Evolutionary conservation across 2,888 invertebrate genomes (phyloP).

Genomic region (Scaptomyza caliginosa): DNA sequence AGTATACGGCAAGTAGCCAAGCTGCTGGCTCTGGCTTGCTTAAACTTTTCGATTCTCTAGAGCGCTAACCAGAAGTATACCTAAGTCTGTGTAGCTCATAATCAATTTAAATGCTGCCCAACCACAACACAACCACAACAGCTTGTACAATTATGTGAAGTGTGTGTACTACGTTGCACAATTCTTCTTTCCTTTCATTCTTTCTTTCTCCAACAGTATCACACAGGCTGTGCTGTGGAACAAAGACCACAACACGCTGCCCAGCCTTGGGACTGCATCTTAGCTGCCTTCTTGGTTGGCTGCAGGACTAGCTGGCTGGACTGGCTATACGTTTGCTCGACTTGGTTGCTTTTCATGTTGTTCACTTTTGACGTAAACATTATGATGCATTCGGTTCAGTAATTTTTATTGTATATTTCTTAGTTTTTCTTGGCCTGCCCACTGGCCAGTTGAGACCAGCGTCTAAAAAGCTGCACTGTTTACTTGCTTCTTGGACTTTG

Average conservation of each 20-base stretch:
- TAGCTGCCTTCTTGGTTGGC: slow-evolving; percentile 14
- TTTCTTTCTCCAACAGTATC: slow-evolving; percentile 21
- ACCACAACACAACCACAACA: slow-evolving; percentile 23
- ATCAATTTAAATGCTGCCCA: slow-evolving; percentile 65
- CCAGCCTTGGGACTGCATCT: slow-evolving; percentile 25
- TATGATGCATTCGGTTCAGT: slow-evolving; percentile 78
- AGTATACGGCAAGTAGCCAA: slow-evolving; percentile 31
- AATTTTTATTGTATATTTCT: slow-evolving; percentile 75
- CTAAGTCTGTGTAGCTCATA: slow-evolving; percentile 50
- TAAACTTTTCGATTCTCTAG: neutral
- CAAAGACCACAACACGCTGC: slow-evolving; percentile 45
- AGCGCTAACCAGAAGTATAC: slow-evolving; percentile 19
- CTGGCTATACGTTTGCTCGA: no score
- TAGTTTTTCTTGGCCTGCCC: slow-evolving; percentile 46
- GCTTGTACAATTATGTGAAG: slow-evolving; percentile 56
- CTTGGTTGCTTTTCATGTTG: slow-evolving; percentile 59
- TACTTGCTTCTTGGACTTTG: slow-evolving; percentile 23
- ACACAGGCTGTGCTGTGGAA: slow-evolving; percentile 49
- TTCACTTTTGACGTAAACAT: slow-evolving; percentile 77
- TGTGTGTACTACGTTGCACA: slow-evolving; percentile 45
- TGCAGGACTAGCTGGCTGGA: slow-evolving; percentile 7
- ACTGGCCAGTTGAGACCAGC: slow-evolving; percentile 27
- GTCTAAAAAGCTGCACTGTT: slow-evolving; percentile 30
- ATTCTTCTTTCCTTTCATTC: slow-evolving; percentile 34
- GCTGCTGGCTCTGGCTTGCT: slow-evolving; percentile 9